Conservation (phyloP, 2,113 vertebrate species). For the Leptobrachium leishanense region DNA sequence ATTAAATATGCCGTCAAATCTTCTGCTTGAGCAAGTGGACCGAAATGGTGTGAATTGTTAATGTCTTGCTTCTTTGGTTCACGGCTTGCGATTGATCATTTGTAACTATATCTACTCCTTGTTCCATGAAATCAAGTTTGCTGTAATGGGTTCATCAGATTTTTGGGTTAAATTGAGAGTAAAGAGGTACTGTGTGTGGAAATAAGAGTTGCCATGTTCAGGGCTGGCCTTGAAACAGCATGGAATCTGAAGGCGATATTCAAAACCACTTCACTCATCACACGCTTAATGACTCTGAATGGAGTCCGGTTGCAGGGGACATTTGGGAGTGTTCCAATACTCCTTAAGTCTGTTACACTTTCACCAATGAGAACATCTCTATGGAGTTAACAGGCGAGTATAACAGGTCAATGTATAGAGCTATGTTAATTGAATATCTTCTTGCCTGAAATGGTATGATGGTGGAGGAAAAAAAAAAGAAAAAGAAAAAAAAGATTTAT, state of each 20-base stretch:
- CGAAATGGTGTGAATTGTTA: constrained; percentile 90
- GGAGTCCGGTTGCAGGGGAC: constrained; percentile 85
- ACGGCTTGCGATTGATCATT: constrained; percentile 91
- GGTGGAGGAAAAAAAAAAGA: background rate
- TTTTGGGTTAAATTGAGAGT: constrained; percentile 96
- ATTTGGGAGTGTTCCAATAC: constrained; percentile 85
- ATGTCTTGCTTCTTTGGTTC: constrained; percentile 88
- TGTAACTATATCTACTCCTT: constrained; percentile 92
- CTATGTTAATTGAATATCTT: constrained; percentile 65
- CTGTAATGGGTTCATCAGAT: constrained; percentile 90
- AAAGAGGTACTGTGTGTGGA: constrained; percentile 88
- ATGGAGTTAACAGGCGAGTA: constrained; percentile 55
- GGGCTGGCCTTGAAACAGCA: constrained; percentile 86
- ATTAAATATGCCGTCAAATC: constrained; percentile 89
- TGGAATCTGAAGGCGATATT: constrained; percentile 90
- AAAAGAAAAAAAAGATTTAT: background rate
- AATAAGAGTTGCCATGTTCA: constrained; percentile 86
- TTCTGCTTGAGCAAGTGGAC: constrained; percentile 89
- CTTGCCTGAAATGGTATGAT: constrained; percentile 51
- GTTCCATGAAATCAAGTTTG: constrained; percentile 94
- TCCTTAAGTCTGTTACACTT: constrained; percentile 84
- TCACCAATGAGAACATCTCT: constrained; percentile 63
- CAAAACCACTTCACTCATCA: constrained; percentile 90
- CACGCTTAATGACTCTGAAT: constrained; percentile 93
- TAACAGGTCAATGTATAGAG: constrained; percentile 66